Percentiles rank a stretch among this genome's conserved stretches.
Conservation (phyloP, 2,888 invertebrate genomes). For the Coleophora deauratella region DNA sequence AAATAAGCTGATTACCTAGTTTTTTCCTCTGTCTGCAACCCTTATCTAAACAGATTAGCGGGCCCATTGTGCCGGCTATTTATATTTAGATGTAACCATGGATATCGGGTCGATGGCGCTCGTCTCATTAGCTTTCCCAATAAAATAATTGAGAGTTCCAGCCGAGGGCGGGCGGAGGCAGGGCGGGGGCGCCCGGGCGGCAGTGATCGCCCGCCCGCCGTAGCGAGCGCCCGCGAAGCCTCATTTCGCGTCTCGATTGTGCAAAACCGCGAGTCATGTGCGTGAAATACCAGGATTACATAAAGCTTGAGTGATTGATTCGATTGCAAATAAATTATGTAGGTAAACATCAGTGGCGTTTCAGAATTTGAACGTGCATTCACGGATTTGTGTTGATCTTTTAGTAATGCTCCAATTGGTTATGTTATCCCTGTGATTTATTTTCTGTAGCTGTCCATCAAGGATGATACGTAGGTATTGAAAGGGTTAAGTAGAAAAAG, state of each 20-base stretch:
- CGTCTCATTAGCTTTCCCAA: conserved; percentile 71
- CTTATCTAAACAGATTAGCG: too few relatives aligned
- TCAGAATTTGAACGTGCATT: conserved; percentile 16
- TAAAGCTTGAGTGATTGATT: conserved; percentile 30
- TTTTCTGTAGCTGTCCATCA: conserved; percentile 3
- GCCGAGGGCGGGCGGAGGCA: conserved; percentile 36
- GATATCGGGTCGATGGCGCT: conserved; percentile 43
- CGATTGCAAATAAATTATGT: conserved; percentile 13
- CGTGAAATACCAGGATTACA: conserved; percentile 31
- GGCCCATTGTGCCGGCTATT: conserved; percentile 8
- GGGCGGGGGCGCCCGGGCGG: conserved; percentile 40
- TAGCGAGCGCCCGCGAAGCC: conserved; percentile 45
- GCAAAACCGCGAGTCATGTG: conserved; percentile 22
- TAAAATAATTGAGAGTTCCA: conserved; percentile 71
- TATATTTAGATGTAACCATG: conserved; percentile 31
- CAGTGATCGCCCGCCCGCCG: conserved; percentile 63
- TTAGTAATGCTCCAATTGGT: conserved; percentile 23
- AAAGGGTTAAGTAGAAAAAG: too few relatives aligned
- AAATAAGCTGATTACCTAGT: too few relatives aligned
- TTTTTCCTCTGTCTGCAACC: too few relatives aligned
- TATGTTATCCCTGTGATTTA: conserved; percentile 28
- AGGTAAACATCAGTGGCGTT: conserved; percentile 31
- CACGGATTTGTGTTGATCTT: conserved; percentile 15
- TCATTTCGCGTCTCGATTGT: not conserved
- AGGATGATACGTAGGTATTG: too few relatives aligned